Percentiles rank a stretch among this genome's conserved stretches.
Conservation (phyloP, 2,888 invertebrate genomes). For the Drosophila gaucha region DNA sequence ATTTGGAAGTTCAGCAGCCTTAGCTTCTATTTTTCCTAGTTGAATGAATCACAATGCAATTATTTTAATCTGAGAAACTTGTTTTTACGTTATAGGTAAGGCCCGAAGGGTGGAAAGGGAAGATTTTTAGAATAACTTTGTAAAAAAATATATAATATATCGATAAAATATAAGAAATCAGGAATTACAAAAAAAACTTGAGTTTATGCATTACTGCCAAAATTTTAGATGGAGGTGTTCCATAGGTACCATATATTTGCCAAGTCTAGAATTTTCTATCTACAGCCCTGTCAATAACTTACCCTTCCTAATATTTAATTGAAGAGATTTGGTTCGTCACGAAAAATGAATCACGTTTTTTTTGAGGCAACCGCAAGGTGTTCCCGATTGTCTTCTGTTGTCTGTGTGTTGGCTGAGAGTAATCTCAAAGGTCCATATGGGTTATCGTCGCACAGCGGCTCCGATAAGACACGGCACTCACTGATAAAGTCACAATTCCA, state of each 20-base stretch:
- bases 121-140: no score
- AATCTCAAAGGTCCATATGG: slow-evolving; percentile 32
- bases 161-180: no score
- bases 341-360: slow-evolving; percentile 21
- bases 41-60: no score
- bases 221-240: no score
- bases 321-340: no score
- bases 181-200: no score
- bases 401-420: background rate
- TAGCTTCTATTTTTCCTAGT: background rate
- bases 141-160: no score
- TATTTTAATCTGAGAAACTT: no score
- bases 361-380: slow-evolving; percentile 18
- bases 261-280: background rate
- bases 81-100: no score
- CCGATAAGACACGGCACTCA: slow-evolving; percentile 20
- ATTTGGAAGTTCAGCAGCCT: background rate
- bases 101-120: no score
- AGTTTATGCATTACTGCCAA: no score
- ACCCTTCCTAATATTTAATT: background rate
- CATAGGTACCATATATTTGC: background rate
- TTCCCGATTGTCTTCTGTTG: slow-evolving; percentile 9
- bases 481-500: slow-evolving; percentile 32
- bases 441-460: slow-evolving; percentile 33
- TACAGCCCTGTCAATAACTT: background rate